Evolutionary conservation across 1,140 invertebrate genomes (phyloP), one percentile per base, ranked within the genome.

Genomic region (Sitodiplosis mosellana): DNA sequence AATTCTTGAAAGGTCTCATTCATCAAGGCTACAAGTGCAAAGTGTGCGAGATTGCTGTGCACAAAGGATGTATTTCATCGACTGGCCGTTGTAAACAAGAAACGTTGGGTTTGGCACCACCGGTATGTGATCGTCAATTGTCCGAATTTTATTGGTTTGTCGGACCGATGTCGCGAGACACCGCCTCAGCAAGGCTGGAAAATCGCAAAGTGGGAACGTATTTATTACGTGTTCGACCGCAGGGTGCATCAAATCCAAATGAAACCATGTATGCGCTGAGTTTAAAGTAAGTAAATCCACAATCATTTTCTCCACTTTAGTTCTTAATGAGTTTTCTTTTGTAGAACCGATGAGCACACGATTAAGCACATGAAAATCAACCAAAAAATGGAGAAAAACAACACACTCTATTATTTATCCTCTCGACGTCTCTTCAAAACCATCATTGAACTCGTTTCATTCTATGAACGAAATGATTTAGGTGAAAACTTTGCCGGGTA

Each of bases 291-390:
- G 77, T 75, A 37, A 15, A 45, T 37, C 19, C 8, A 8, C 19
- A 46, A 45, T 44, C 50, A 12, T 43, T 1, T 15, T 38, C 37
- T 48, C 12, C 19, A 34, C 34, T 19, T 48, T 47, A 44, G 5
- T 20, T 41, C 6, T 27, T 3, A 33, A 49, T 15, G n/a, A n/a
- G n/a, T n/a, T n/a, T 20, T 15, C 45, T 42, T 47, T 44, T 48
- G 17, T 19, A 65, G 59, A 52, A 63, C 59, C 46, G 61, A 65
- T 46, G 59, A 63, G 52, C 51, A 57, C 53, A 58, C 65, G 6
- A 61, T 65, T 10, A 91, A 92, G 63, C 91, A 95, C 64, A 95
- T 96, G 76, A 81, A 87, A 65, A 81, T 95, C 54, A 84, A 78
- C 56, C 72, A 74, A 44, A 70, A 73, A 43, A 68, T 67, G 21